Conservation (phyloP, 1,140 invertebrate genomes). For the Euura lappo region DNA sequence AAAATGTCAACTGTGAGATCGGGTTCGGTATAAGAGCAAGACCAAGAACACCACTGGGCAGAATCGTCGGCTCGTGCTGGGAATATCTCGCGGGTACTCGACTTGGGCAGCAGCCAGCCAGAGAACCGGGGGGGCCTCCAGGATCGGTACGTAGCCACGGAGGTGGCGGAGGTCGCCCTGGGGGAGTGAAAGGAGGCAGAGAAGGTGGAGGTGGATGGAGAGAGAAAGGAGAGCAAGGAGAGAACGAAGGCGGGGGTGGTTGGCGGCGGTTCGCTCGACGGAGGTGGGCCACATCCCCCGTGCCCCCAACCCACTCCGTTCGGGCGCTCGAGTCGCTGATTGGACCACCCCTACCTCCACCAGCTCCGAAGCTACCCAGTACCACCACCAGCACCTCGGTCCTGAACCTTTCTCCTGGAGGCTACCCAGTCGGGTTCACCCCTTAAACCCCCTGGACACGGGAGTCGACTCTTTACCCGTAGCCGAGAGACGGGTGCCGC, state of each 20-base stretch:
- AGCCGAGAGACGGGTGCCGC: neutral
- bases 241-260: slow-evolving; percentile 30
- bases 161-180: slow-evolving; percentile 28
- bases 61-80: slow-evolving; percentile 55
- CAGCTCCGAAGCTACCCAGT: slow-evolving; percentile 14
- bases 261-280: slow-evolving; percentile 13
- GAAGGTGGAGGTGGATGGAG: slow-evolving; percentile 29
- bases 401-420: slow-evolving; percentile 26
- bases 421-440: slow-evolving; percentile 29
- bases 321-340: slow-evolving; percentile 46
- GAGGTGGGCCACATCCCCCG: slow-evolving; percentile 49
- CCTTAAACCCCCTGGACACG: slow-evolving; percentile 28
- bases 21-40: slow-evolving; percentile 3
- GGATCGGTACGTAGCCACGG: slow-evolving; percentile 2
- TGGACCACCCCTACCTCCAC: slow-evolving; percentile 51
- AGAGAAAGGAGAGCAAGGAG: slow-evolving; percentile 21
- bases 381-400: slow-evolving; percentile 32
- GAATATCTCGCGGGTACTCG: slow-evolving; percentile 60
- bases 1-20: neutral
- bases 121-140: slow-evolving; percentile 30
- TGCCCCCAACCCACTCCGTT: slow-evolving; percentile 14
- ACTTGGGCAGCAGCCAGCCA: slow-evolving; percentile 53
- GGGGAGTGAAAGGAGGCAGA: slow-evolving; percentile 34
- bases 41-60: slow-evolving; percentile 22
- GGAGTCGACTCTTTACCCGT: neutral